Base-by-base conservation (phyloP, 1,140 invertebrate genomes). In the Oreohelix idahoensis region DNA sequence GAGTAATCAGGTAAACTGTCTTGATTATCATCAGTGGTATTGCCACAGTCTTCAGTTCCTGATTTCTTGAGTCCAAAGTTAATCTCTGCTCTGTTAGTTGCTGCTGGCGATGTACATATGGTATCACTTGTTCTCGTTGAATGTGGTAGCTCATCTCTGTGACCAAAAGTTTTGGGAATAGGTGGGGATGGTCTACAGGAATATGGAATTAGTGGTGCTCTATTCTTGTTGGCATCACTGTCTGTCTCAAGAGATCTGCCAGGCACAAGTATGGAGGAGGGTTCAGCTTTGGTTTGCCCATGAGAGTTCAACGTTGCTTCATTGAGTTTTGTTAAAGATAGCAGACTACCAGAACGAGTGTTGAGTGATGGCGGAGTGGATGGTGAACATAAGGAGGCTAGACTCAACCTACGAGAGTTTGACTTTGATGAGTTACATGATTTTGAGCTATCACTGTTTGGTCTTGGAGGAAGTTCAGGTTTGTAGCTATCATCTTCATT, bases 391-490 rank as follows among this genome's bases (percentile, higher is more conserved):
- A 66, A 32, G 29, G n/a, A 66, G 5, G n/a, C n/a, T 35, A 17
- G 5, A 35, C 63, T 66, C 20, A 66, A 35, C 63, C 63, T 29
- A 11, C 63, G 63, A 10, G 17, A 66, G 2, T 66, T 66, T 66
- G 63, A 66, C 8, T 35, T 29, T 32, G 63, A 5, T 32, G 63
- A 32, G 11, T 2, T 32, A 23, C 5, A 5, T 11, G n/a, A 35
- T 32, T 66, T 66, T 32, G 63, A 66, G 63, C n/a, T 66, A n/a
- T 66, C 63, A 32, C 63, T 66, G n/a, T 35, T 66, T 66, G n/a
- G 63, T 32, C 63, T 66, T 66, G 63, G 63, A 32, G 63, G 63
- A 10, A 66, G 63, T 8, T 8, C n/a, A 10, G 63, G 63, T 66
- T 35, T 66, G 20, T 66, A 8, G 5, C 32, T 35, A 1, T 66